Conservation (phyloP, 2,888 invertebrate genomes). For the Ichneumon xanthorius region DNA sequence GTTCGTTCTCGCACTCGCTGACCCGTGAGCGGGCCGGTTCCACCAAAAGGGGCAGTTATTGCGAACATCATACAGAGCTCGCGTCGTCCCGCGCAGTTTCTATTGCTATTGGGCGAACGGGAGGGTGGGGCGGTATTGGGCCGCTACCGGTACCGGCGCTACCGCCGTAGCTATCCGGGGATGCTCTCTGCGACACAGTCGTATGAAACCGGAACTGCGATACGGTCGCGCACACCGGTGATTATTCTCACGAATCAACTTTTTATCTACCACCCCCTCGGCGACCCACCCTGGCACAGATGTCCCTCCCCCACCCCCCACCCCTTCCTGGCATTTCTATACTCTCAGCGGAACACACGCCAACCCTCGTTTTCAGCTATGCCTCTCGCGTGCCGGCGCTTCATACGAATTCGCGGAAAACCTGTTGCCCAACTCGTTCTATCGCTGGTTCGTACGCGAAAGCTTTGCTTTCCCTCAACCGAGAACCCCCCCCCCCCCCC, state of each 20-base stretch:
- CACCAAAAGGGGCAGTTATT: constrained; percentile 52
- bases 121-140: constrained; percentile 12
- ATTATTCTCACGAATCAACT: constrained; percentile 61
- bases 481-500: too few species aligned
- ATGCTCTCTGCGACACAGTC: constrained; percentile 44
- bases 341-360: background rate
- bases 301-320: background rate
- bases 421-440: constrained; percentile 68
- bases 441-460: constrained; percentile 36
- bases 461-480: constrained; percentile 46
- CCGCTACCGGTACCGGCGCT: constrained; percentile 12
- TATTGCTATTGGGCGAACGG: constrained; percentile 7
- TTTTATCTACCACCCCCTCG: constrained; percentile 36
- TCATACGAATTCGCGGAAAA: constrained; percentile 69
- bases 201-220: constrained; percentile 58
- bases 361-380: constrained; percentile 12
- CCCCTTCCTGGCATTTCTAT: background rate
- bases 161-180: constrained; percentile 27
- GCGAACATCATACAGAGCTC: constrained; percentile 30
- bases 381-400: constrained; percentile 29
- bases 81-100: constrained; percentile 43
- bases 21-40: constrained; percentile 34
- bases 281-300: constrained; percentile 27
- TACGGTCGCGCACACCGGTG: constrained; percentile 50
- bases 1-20: constrained; percentile 45